Percentiles rank a stretch among this genome's conserved stretches.
Evolutionary conservation across 1,140 invertebrate species (phyloP).

Genomic region (Drosophila pseudoobscura): DNA sequence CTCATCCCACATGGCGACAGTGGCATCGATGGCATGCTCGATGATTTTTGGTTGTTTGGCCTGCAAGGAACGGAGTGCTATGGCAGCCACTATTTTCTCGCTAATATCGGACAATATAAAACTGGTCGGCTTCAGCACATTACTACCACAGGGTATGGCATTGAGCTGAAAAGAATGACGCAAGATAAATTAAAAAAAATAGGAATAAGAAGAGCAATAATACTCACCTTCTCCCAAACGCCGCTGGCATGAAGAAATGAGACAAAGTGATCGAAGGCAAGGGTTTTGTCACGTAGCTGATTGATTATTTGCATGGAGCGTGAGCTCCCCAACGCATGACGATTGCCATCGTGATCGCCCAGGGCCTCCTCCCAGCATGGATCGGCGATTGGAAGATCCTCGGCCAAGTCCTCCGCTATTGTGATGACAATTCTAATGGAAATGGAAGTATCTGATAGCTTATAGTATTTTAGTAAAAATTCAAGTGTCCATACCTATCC

Average conservation of each 20-base stretch:
- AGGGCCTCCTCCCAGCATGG: conserved; percentile 89
- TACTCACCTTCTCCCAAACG: conserved; percentile 88
- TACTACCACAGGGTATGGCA: conserved; percentile 85
- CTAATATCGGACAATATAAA: conserved; percentile 89
- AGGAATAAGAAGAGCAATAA: background rate
- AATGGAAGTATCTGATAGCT: conserved; percentile 73
- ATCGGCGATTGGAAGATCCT: conserved; percentile 94
- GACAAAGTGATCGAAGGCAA: conserved; percentile 89
- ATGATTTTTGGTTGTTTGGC: conserved; percentile 63
- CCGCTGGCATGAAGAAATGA: conserved; percentile 90
- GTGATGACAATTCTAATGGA: conserved; percentile 85
- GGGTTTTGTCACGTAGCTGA: conserved; percentile 93
- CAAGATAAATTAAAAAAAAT: background rate
- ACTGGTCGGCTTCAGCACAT: conserved; percentile 86
- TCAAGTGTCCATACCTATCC: conserved; percentile 83
- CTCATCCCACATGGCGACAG: conserved; percentile 84
- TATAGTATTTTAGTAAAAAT: conserved; percentile 83
- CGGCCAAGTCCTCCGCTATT: conserved; percentile 91
- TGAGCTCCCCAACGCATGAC: conserved; percentile 85
- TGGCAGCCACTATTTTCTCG: conserved; percentile 91
- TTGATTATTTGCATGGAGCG: conserved; percentile 91
- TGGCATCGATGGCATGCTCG: conserved; percentile 85
- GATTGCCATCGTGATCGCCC: conserved; percentile 45
- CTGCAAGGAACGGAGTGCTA: conserved; percentile 83
- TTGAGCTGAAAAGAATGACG: conserved; percentile 44